These are phyloP conservation scores for Nebria salina DNA, from an alignment of 2,888 invertebrate genomes.

Conservation along the genomic window DNA sequence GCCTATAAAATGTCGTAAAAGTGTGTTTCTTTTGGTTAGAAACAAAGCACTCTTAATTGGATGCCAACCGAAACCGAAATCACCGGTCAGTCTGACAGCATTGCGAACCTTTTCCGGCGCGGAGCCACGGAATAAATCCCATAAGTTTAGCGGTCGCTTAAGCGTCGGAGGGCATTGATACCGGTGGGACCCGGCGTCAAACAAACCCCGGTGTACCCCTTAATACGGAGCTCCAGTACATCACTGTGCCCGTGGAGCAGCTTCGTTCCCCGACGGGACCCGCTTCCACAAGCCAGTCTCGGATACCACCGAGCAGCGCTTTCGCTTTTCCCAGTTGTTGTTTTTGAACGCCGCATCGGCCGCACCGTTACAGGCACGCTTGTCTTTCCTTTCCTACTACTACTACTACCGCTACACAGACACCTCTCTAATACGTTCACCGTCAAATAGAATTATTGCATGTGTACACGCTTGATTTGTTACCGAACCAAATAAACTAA, in stretches of 20 bases:
- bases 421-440: background rate
- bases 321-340: conserved; percentile 14
- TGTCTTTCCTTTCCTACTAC: background rate
- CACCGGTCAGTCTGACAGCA: background rate
- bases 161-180: conserved; percentile 28
- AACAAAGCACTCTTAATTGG: background rate
- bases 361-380: background rate
- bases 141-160: conserved; percentile 39
- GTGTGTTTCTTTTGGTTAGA: background rate
- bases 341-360: conserved; percentile 4
- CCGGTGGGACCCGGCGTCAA: conserved; percentile 15
- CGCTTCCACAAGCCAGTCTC: background rate
- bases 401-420: no score
- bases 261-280: conserved; percentile 7
- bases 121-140: conserved; percentile 32
- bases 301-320: conserved; percentile 17
- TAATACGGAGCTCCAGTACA: conserved; percentile 6
- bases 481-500: background rate
- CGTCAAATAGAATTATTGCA: background rate
- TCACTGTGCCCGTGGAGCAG: conserved; percentile 8
- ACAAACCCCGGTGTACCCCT: background rate
- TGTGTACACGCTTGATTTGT: background rate
- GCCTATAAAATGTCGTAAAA: no score
- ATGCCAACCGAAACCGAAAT: background rate
- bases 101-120: background rate